Conservation (phyloP, 2,797 vertebrate species). For the Sitta carolinensis region DNA sequence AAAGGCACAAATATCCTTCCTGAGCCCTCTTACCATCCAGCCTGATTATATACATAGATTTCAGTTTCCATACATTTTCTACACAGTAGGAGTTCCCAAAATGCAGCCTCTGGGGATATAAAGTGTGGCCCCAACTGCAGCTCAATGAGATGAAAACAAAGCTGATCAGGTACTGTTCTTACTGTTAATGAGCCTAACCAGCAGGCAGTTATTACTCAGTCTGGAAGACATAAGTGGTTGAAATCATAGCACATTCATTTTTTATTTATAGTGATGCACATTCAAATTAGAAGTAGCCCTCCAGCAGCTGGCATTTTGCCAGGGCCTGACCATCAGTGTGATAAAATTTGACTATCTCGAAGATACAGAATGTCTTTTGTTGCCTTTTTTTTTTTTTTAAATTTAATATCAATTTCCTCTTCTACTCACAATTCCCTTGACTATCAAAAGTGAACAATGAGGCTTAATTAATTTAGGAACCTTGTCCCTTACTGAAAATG, state of each 20-base stretch:
- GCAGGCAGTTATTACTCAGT: conserved; percentile 63
- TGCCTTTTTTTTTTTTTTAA: neutral
- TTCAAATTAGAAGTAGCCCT: conserved; percentile 45
- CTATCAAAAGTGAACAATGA: neutral
- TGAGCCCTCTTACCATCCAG: conserved; percentile 59
- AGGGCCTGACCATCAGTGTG: conserved; percentile 25
- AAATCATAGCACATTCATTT: conserved; percentile 54
- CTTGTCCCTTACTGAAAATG: neutral
- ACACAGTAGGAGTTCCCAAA: conserved; percentile 64
- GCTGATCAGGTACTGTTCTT: conserved; percentile 62
- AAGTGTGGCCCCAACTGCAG: conserved; percentile 51
- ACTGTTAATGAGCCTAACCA: conserved; percentile 65
- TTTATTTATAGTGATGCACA: conserved; percentile 56
- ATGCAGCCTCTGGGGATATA: conserved; percentile 54
- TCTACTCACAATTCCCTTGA: neutral
- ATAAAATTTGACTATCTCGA: conserved; percentile 36
- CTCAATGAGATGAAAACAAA: conserved; percentile 61
- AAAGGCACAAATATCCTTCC: conserved; percentile 71
- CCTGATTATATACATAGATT: conserved; percentile 68
- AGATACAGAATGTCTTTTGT: neutral
- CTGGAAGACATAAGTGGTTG: conserved; percentile 56
- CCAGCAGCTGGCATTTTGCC: conserved; percentile 45
- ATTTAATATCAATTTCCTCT: neutral
- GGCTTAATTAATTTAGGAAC: conserved; percentile 5
- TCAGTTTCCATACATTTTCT: conserved; percentile 65